These are phyloP conservation scores for Oikopleura vanhoeffeni DNA, from an alignment of 23 tunicate species.

Conservation along the genomic window DNA sequence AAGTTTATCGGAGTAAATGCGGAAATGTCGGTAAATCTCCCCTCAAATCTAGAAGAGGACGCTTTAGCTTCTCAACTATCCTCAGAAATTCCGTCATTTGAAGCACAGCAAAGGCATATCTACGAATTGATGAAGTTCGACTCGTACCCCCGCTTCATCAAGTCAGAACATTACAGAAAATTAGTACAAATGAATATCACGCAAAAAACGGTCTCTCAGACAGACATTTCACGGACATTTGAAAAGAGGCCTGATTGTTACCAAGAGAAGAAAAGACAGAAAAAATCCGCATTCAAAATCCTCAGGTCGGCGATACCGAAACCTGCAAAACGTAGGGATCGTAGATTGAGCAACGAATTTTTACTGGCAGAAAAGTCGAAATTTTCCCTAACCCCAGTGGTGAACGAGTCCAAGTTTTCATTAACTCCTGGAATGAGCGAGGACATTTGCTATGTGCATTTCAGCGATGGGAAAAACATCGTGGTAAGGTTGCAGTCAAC, in stretches of 20 bases:
- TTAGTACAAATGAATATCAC: background rate
- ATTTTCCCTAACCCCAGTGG: no score
- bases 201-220: background rate
- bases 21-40: background rate
- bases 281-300: background rate
- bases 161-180: background rate
- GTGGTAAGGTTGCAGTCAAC: background rate
- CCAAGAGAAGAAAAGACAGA: background rate
- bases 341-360: background rate
- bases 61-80: background rate
- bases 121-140: background rate
- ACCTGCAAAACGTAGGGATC: background rate
- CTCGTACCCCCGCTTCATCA: background rate
- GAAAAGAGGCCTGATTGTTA: background rate
- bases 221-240: background rate
- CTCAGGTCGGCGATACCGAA: background rate
- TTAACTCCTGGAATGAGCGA: background rate
- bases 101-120: background rate
- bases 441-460: background rate
- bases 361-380: background rate
- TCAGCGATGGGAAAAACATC: background rate
- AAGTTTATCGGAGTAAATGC: slow-evolving; percentile 17
- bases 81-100: background rate
- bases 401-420: background rate
- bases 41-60: background rate